Percentiles rank a stretch among this genome's conserved stretches.
Conservation (phyloP, 2,888 invertebrate genomes). For the Temnothorax rugatulus region DNA sequence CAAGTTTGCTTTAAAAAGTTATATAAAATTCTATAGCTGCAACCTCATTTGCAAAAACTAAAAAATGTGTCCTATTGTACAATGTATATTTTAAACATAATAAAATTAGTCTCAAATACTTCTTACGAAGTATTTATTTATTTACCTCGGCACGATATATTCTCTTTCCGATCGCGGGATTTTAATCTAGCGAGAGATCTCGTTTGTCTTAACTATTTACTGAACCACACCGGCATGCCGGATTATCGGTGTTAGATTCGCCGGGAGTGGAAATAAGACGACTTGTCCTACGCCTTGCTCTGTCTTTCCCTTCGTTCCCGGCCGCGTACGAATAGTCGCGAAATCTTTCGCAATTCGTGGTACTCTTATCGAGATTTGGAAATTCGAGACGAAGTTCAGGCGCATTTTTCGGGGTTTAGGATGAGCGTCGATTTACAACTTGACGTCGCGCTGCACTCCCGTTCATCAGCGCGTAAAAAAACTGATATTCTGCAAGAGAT, state of each 20-base stretch:
- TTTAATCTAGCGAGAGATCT: background rate
- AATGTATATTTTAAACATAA: background rate
- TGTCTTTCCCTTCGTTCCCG: background rate
- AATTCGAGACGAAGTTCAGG: constrained; percentile 43
- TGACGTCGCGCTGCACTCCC: background rate
- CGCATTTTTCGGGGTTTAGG: constrained; percentile 37
- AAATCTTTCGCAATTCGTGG: constrained; percentile 43
- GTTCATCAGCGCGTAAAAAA: constrained; percentile 25
- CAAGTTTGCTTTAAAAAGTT: background rate
- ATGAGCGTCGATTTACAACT: constrained; percentile 46
- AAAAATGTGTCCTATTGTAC: background rate
- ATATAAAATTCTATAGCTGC: background rate
- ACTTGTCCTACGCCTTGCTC: background rate
- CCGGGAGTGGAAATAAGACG: constrained; percentile 67
- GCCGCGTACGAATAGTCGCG: background rate
- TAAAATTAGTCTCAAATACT: background rate
- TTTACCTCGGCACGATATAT: background rate
- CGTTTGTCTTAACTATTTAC: background rate
- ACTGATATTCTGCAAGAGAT: constrained; percentile 10
- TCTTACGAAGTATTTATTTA: background rate
- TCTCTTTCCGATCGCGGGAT: background rate
- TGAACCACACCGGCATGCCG: background rate
- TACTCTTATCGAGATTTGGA: constrained; percentile 52
- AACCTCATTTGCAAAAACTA: background rate
- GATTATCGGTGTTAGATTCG: constrained; percentile 65